phyloP scores from a whole-genome alignment of 2,113 vertebrate species.

The Platanista minor region DNA sequence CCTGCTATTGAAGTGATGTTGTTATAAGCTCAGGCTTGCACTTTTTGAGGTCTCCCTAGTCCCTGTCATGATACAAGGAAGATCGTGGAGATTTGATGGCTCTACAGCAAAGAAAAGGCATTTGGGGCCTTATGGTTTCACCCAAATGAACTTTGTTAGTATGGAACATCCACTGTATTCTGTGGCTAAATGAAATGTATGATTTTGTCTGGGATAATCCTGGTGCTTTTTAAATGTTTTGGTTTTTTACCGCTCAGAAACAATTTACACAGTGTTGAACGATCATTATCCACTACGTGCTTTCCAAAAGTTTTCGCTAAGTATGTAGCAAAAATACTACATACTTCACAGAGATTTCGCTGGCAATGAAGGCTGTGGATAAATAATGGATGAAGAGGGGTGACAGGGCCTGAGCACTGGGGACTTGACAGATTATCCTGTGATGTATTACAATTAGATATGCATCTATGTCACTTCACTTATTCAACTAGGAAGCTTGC shows the following conservation, averaged over 20 bases:
- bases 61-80: neutral
- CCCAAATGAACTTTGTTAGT: neutral
- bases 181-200: neutral
- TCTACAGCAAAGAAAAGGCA: conserved; percentile 37
- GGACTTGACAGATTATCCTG: conserved; percentile 79
- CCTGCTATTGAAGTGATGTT: conserved; percentile 61
- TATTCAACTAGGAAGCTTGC: conserved; percentile 77
- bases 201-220: neutral
- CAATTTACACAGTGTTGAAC: neutral
- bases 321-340: conserved; percentile 24
- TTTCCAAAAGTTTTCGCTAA: conserved; percentile 55
- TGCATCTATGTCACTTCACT: conserved; percentile 81
- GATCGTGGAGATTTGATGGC: neutral
- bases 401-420: conserved; percentile 75
- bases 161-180: neutral
- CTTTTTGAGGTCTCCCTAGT: neutral
- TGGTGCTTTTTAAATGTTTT: neutral
- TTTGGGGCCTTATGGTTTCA: neutral
- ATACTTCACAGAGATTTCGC: conserved; percentile 70
- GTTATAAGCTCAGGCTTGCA: conserved; percentile 40
- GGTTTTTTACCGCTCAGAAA: neutral
- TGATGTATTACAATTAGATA: conserved; percentile 84
- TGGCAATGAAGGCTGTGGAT: conserved; percentile 74
- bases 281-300: neutral
- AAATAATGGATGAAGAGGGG: conserved; percentile 81